These are phyloP conservation scores for Chaetodon trifascialis DNA, from an alignment of 2,113 vertebrate genomes.

Conservation along the genomic window DNA sequence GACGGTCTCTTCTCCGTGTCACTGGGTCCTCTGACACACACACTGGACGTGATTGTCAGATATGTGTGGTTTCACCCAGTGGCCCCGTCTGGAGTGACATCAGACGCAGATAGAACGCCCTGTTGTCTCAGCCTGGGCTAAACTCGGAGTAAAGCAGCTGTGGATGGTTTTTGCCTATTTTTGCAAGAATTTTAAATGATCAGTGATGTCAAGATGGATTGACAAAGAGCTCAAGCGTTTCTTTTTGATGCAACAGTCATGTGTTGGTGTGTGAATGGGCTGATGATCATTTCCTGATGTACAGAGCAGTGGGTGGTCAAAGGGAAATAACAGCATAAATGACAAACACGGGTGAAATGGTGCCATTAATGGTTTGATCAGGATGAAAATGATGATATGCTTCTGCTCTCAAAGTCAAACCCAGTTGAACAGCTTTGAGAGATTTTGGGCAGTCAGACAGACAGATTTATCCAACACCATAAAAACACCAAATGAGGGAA, in stretches of 20 bases:
- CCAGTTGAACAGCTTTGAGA: neutral
- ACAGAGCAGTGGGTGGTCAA: neutral
- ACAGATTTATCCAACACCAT: neutral
- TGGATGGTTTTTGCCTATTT: conserved; percentile 32
- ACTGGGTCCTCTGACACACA: conserved; percentile 63
- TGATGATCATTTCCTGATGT: conserved; percentile 11
- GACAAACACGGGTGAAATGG: neutral
- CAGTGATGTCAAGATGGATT: conserved; percentile 42
- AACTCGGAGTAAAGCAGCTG: conserved; percentile 35
- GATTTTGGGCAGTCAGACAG: neutral
- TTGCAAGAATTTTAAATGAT: conserved; percentile 6
- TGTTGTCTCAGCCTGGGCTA: conserved; percentile 58
- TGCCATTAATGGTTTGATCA: neutral
- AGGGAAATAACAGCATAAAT: neutral
- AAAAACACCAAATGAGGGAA: neutral
- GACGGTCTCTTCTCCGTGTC: conserved; percentile 69
- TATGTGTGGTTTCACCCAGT: conserved; percentile 51
- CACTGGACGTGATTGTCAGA: conserved; percentile 74
- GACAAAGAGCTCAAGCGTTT: conserved; percentile 26
- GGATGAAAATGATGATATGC: neutral
- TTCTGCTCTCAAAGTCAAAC: neutral
- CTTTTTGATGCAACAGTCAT: conserved; percentile 16
- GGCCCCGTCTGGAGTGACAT: conserved; percentile 78
- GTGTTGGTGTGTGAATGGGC: conserved; percentile 13
- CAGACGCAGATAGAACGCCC: conserved; percentile 66